Evolutionary conservation across 1,140 invertebrate genomes (phyloP).

Genomic region (Chlorops oryzae): DNA sequence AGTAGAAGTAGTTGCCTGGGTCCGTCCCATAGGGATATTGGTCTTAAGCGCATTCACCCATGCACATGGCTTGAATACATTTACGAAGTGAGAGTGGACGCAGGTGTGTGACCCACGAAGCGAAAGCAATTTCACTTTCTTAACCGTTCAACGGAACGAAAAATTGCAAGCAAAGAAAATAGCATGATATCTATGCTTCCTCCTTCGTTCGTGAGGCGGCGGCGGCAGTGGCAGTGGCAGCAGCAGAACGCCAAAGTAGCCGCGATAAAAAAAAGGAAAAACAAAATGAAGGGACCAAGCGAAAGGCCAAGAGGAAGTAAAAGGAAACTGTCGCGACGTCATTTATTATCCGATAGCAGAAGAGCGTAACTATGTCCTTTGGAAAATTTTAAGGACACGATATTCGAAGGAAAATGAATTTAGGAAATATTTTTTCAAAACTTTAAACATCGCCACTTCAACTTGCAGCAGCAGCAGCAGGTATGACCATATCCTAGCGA

Average conservation of each 20-base stretch:
- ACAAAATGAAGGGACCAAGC: neutral
- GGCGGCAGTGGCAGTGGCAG: too few relatives aligned
- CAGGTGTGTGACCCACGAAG: conserved; percentile 36
- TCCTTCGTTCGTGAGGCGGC: too few relatives aligned
- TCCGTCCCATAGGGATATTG: too few relatives aligned
- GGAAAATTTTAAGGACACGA: too few relatives aligned
- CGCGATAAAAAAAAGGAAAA: conserved; percentile 20
- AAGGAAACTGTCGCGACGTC: conserved; percentile 47
- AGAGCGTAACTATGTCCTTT: too few relatives aligned
- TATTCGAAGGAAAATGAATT: too few relatives aligned
- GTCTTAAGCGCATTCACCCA: too few relatives aligned
- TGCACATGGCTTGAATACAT: too few relatives aligned
- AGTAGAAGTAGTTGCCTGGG: too few relatives aligned
- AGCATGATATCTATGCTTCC: neutral
- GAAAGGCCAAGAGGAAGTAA: conserved; percentile 1
- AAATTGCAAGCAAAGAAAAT: neutral
- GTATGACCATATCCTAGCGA: too few relatives aligned
- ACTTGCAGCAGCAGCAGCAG: neutral
- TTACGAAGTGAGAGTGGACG: conserved; percentile 43
- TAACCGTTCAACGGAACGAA: conserved; percentile 15
- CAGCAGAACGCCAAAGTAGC: too few relatives aligned
- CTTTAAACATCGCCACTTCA: neutral
- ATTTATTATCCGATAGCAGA: conserved; percentile 35
- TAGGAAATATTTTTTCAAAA: neutral
- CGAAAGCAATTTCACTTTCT: conserved; percentile 27